Percentiles rank a stretch among this genome's conserved stretches.
phyloP scores from a whole-genome alignment of 1,140 invertebrate species.

The Hylaeus volcanicus region DNA sequence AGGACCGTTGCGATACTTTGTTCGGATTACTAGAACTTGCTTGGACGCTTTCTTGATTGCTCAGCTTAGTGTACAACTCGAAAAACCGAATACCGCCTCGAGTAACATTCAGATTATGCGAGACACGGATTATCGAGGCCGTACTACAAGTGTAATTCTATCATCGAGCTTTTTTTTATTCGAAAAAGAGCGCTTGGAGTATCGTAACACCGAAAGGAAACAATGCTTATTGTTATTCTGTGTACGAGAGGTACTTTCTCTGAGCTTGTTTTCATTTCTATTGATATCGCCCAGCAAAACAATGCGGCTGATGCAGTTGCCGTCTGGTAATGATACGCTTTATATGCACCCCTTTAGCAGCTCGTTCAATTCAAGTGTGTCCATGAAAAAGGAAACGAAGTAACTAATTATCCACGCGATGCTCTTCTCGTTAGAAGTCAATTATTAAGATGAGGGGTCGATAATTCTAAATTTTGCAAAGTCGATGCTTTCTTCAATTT shows the following conservation, averaged over 20 bases:
- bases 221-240: neutral
- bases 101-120: neutral
- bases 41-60: too few relatives aligned
- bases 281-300: neutral
- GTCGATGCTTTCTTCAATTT: neutral
- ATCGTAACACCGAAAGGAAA: neutral
- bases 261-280: neutral
- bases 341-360: constrained; percentile 8
- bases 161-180: neutral
- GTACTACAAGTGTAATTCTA: neutral
- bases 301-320: neutral
- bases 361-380: constrained; percentile 8
- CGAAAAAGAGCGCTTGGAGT: neutral
- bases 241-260: neutral
- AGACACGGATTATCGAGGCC: neutral
- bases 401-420: neutral
- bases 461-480: neutral
- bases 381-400: constrained; percentile 1
- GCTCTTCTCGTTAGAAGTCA: constrained; percentile 3
- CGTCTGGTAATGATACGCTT: constrained; percentile 7
- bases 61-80: too few relatives aligned
- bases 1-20: too few relatives aligned
- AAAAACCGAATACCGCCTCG: too few relatives aligned
- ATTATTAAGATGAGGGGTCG: neutral
- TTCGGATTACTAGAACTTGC: too few relatives aligned